phyloP scores from a whole-genome alignment of 2,797 vertebrate species.

The Cossypha niveicapilla region DNA sequence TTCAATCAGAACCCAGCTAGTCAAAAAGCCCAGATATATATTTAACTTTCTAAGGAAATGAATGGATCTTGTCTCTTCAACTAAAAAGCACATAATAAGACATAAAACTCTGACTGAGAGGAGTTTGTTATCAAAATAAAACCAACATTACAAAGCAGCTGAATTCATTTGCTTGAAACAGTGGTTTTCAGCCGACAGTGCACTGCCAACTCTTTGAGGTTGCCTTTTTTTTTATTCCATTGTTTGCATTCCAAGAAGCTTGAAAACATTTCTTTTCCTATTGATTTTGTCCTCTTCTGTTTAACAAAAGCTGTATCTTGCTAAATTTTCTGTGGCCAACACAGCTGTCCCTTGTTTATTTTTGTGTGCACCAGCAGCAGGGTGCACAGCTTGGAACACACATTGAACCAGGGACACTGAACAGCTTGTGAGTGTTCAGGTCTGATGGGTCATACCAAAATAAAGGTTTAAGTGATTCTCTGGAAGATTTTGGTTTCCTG shows the following conservation, averaged over 20 bases:
- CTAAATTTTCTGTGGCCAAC: conserved; percentile 9
- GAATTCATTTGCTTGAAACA: conserved; percentile 38
- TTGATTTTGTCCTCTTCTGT: conserved; percentile 9
- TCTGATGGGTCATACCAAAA: neutral
- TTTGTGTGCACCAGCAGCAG: neutral
- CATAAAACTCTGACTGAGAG: neutral
- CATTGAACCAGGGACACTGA: neutral
- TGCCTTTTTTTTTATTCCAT: neutral
- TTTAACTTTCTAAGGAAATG: neutral
- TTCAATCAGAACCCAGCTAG: neutral
- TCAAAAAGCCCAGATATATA: neutral
- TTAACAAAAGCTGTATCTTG: conserved; percentile 28
- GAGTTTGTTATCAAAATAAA: conserved; percentile 52
- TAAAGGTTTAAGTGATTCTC: neutral
- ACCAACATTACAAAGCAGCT: conserved; percentile 17
- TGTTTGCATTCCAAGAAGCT: conserved; percentile 53
- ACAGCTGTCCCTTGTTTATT: conserved; percentile 46
- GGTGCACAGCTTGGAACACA: neutral
- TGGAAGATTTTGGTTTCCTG: neutral
- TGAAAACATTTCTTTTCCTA: conserved; percentile 52
- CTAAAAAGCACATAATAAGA: neutral
- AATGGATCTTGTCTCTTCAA: neutral
- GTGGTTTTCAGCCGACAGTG: conserved; percentile 1
- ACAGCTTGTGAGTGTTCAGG: neutral
- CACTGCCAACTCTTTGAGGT: neutral